Base-by-base conservation (phyloP, 2,888 invertebrate genomes). In the Tinea semifulvella region DNA sequence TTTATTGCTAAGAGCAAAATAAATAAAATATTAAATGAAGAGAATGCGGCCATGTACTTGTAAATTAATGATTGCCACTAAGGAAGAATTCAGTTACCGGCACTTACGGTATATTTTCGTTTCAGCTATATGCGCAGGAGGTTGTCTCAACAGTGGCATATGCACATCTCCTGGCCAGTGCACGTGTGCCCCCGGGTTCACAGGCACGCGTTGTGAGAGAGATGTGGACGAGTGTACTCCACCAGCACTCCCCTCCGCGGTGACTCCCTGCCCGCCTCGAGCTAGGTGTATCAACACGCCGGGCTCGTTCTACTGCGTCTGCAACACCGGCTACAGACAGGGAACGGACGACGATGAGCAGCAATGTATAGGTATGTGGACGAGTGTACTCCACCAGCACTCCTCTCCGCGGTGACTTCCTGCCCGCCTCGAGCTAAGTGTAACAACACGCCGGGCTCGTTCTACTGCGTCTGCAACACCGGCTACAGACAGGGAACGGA, bases 361-460 rank as follows among this genome's bases (percentile, higher is more conserved):
- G 40, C 20, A 40, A 4, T 40, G 22, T 40, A 17, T 20, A 3
- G 40, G 40, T 40, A 7, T 8, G 40, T 91, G 59, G 91, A 95
- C 80, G 95, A 94, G 77, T 94, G 94, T 75, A 80, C 84, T 13
- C 82, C 53, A 43, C 47, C 59, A 65, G 90, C 91, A 65, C 91
- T 90, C 67, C 11, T 31, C 8, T 82, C 85, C 51, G 86, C 85
- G 52, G 69, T 86, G 40, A 87, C 88, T 58, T 81, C 85, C 47
- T 94, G 94, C 73, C 88, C 89, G 53, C 83, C 85, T 53, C 86
- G 89, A 54, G 91, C 93, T 43, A 82, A 84, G 45, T 94, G 94
- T 74, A 86, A 92, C 69, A 94, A 94, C 75, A 90, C 90, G 84
- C 92, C 92, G 35, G 94, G 94, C 54, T 93, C 92, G 86, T 93